Base-by-base conservation (phyloP, 2,797 vertebrate genomes). In the Hyperoplus immaculatus region DNA sequence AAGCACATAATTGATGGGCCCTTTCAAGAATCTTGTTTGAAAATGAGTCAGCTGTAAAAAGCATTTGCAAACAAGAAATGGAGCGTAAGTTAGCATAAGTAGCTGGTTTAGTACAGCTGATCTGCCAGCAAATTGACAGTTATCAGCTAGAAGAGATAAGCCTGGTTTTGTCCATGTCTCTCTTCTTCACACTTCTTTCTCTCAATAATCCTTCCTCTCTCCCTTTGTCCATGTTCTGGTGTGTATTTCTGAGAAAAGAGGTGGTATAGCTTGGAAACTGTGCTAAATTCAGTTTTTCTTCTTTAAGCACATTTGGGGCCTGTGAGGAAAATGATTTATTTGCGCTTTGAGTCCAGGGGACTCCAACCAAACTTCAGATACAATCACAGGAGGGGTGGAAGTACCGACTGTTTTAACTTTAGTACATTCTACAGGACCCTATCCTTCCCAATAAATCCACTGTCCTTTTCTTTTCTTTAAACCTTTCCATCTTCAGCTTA, bases 301-400 rank as follows among this genome's bases (percentile, higher is more conserved):
- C 45, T 75, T 21, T 49, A 8, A 9, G 67, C 71, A 72, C 75
- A 80, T 70, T 54, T 18, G 60, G 54, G 50, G 61, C 45, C 64
- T 36, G 72, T 63, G 70, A 63, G 65, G 29, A 79, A 85, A 90
- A 84, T 75, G 74, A 55, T 78, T 74, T 66, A 72, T 71, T 74
- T 86, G 68, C 80, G 77, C 43, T 81, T 71, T 58, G 43, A 55
- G 76, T 69, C 74, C 75, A 72, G 38, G 67, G 75, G 72, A 74
- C 54, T 65, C 36, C 45, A 67, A 29, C 81, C 64, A 81, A 77
- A 86, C 69, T 54, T 69, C 43, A 61, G 41, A 11, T 68, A 38
- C 42, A 70, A 21, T 50, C 51, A 21, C 5, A 65, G n/a, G 56
- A 65, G 0, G 16, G 41, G 21, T 13, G n/a, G 39, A 65, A 36